Evolutionary conservation across 2,113 vertebrate species (phyloP).

Genomic region (Trichechus manatus): DNA sequence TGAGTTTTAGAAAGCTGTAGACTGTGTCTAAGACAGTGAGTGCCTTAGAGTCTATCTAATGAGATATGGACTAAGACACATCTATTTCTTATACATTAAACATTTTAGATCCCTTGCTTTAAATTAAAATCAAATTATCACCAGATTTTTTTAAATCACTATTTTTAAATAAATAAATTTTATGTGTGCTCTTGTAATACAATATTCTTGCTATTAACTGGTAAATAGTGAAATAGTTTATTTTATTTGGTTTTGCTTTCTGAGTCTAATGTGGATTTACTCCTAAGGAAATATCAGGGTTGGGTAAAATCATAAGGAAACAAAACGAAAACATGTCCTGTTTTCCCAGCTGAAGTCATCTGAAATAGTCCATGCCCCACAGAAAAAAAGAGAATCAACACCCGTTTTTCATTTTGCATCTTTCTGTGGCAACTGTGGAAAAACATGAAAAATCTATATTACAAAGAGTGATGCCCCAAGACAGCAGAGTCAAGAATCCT

Average conservation of each 20-base stretch:
- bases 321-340: not conserved
- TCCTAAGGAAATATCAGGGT: constrained; percentile 15
- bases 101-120: not conserved
- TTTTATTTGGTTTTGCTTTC: constrained; percentile 52
- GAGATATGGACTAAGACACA: not conserved
- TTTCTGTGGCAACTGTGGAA: constrained; percentile 35
- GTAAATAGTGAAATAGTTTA: not conserved
- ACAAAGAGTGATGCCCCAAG: constrained; percentile 38
- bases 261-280: not conserved
- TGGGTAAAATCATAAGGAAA: not conserved
- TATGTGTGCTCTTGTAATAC: not conserved
- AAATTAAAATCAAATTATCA: constrained; percentile 43
- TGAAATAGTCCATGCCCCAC: constrained; percentile 34
- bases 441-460: constrained; percentile 66
- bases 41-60: not conserved
- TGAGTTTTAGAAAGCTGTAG: not conserved
- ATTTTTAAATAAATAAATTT: constrained; percentile 39
- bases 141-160: not conserved
- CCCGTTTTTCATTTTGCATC: constrained; percentile 65
- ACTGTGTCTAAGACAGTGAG: not conserved
- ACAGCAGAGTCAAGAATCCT: constrained; percentile 46
- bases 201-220: not conserved
- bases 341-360: constrained; percentile 55
- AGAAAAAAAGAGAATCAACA: constrained; percentile 68
- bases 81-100: not conserved